phyloP scores from a whole-genome alignment of 2,113 vertebrate species.

The Scartelaos histophorus region DNA sequence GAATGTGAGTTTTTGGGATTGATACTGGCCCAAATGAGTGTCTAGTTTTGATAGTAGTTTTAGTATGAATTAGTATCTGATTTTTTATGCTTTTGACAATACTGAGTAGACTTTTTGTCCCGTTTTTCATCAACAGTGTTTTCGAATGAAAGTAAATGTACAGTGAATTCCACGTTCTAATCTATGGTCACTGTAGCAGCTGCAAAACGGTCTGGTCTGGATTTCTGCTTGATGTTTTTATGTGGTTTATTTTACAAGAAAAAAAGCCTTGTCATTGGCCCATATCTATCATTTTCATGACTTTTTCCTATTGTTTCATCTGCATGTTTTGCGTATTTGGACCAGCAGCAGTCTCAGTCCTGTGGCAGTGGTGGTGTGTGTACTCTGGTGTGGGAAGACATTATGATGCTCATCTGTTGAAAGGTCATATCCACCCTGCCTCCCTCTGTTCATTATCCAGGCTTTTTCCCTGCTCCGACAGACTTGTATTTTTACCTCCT shows the following conservation, averaged over 20 bases:
- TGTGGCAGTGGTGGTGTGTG: slow-evolving; percentile 23
- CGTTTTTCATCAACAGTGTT: not conserved
- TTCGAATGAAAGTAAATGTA: not conserved
- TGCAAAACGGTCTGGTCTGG: not conserved
- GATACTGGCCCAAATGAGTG: too few relatives aligned
- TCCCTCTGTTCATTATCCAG: slow-evolving; percentile 68
- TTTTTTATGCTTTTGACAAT: too few relatives aligned
- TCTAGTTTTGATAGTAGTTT: too few relatives aligned
- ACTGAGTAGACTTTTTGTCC: not conserved
- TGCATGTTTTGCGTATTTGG: not conserved
- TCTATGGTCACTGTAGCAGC: not conserved
- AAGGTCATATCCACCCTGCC: slow-evolving; percentile 70
- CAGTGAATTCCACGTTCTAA: not conserved
- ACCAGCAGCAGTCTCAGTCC: not conserved
- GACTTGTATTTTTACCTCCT: slow-evolving; percentile 73
- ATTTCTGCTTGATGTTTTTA: not conserved
- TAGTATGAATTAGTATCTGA: too few relatives aligned
- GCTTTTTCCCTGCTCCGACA: slow-evolving; percentile 54
- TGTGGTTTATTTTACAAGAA: not conserved
- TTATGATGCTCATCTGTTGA: slow-evolving; percentile 66
- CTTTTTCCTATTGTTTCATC: not conserved
- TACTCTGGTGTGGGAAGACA: slow-evolving; percentile 24
- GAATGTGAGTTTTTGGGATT: too few relatives aligned
- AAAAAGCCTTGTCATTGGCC: not conserved
- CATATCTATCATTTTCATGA: not conserved